These are phyloP conservation scores for Hoplias malabaricus DNA, from an alignment of 2,113 vertebrate genomes.

Conservation along the genomic window DNA sequence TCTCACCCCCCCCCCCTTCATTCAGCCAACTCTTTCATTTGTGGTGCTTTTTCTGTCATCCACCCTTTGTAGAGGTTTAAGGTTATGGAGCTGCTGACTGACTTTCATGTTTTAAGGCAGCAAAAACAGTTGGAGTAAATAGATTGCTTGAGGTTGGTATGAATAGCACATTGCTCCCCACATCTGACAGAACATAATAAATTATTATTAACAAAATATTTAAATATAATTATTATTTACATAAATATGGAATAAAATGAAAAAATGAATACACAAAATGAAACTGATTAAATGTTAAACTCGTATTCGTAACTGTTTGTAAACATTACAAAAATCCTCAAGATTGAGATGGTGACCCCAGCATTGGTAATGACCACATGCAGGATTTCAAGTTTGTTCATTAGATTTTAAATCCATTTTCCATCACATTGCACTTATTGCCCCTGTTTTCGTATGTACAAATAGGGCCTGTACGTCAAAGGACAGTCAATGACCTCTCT, in stretches of 20 bases:
- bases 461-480: constrained; percentile 27
- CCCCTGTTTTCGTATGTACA: neutral
- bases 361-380: neutral
- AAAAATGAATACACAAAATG: neutral
- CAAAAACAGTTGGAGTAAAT: constrained; percentile 3
- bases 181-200: neutral
- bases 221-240: neutral
- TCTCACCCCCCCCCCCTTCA: neutral
- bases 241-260: neutral
- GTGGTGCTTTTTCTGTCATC: neutral
- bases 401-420: neutral
- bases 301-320: no score
- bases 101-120: constrained; percentile 15
- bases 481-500: constrained; percentile 14
- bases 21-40: constrained; percentile 5
- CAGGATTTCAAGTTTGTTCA: neutral
- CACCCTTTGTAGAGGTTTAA: neutral
- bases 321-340: no score
- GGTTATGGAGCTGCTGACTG: constrained; percentile 2
- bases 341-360: no score
- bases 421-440: constrained; percentile 19
- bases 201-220: neutral
- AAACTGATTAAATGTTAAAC: neutral
- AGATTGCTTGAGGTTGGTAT: neutral
- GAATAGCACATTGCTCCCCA: neutral